Conservation (phyloP, 2,888 invertebrate species). For the Nemurella pictetii region DNA sequence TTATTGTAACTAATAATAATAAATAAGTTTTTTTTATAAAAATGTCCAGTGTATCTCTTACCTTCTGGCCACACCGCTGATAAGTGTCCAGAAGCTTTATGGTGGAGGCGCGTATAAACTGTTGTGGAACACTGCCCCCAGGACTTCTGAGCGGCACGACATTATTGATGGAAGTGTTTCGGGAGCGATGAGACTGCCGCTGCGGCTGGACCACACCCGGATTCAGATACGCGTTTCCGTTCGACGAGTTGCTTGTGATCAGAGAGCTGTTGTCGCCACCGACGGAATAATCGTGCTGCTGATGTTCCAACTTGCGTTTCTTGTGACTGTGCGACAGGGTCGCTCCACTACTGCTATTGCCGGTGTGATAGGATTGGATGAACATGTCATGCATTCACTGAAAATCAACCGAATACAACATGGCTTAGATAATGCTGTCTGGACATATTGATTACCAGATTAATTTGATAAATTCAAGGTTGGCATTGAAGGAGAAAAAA, state of each 20-base stretch:
- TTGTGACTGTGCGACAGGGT: slow-evolving; percentile 50
- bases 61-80: slow-evolving; percentile 69
- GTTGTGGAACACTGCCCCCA: slow-evolving; percentile 56
- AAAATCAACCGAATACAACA: slow-evolving; percentile 45
- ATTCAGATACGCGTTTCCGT: slow-evolving; percentile 32
- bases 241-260: slow-evolving; percentile 31
- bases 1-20: no score
- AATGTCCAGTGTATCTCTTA: no score
- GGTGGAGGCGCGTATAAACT: slow-evolving; percentile 67
- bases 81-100: slow-evolving; percentile 70
- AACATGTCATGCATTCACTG: slow-evolving; percentile 89
- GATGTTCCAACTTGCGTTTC: slow-evolving; percentile 50
- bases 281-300: slow-evolving; percentile 39
- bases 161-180: slow-evolving; percentile 36
- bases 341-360: slow-evolving; percentile 51
- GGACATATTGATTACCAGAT: not conserved
- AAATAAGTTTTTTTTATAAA: not conserved
- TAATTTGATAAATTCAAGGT: not conserved
- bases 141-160: slow-evolving; percentile 44
- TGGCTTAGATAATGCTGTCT: not conserved
- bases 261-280: slow-evolving; percentile 47
- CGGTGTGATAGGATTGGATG: slow-evolving; percentile 68
- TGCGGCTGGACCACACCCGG: slow-evolving; percentile 37
- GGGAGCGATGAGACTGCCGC: slow-evolving; percentile 38
- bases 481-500: not conserved